phyloP scores from a whole-genome alignment of 1,140 invertebrate genomes.

The Euborellia annulipes region DNA sequence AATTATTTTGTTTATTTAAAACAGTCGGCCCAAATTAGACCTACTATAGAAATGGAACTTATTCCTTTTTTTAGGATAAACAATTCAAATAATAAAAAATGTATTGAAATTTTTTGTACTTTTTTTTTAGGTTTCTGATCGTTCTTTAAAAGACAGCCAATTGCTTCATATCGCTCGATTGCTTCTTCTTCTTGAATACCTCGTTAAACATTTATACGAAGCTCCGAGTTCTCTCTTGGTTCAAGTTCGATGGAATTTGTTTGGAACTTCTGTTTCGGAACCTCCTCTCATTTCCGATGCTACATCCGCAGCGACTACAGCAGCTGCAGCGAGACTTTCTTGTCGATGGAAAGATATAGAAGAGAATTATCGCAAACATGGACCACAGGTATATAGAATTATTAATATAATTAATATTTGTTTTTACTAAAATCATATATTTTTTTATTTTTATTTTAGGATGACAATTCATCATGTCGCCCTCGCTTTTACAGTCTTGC shows the following conservation, averaged over 20 bases:
- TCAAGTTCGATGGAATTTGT: constrained; percentile 62
- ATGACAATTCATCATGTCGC: constrained; percentile 56
- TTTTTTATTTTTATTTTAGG: too few species aligned
- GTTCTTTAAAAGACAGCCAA: constrained; percentile 42
- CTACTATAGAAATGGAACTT: too few species aligned
- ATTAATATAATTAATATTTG: background rate
- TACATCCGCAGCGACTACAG: too few species aligned
- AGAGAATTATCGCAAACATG: constrained; percentile 56
- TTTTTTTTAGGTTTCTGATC: background rate
- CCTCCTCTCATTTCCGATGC: too few species aligned
- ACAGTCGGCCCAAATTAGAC: too few species aligned
- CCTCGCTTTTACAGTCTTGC: constrained; percentile 78
- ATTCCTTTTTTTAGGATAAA: too few species aligned
- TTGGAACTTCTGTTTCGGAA: too few species aligned
- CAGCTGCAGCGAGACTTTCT: constrained; percentile 35
- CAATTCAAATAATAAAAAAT: background rate
- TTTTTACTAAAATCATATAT: background rate
- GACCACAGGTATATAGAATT: constrained; percentile 31
- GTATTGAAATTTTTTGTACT: background rate
- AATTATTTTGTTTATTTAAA: too few species aligned
- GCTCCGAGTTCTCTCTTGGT: constrained; percentile 56
- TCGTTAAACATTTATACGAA: constrained; percentile 90
- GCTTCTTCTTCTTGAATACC: constrained; percentile 81
- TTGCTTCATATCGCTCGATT: constrained; percentile 69
- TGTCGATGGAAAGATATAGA: constrained; percentile 66